Evolutionary conservation across 1,140 invertebrate species (phyloP).

Genomic region (Apis mellifera): Amel_HAv3.1 CM009932.2:2716501-2717000

Average conservation of each 20-base stretch:
- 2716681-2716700: no score
- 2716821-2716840: not conserved
- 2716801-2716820: not conserved
- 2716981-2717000: no score
- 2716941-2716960: no score
- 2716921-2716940: no score
- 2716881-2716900: no score
- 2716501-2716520: conserved; percentile 60
- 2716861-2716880: no score
- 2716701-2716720: conserved; percentile 11
- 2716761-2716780: conserved; percentile 13
- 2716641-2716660: not conserved
- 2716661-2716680: no score
- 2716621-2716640: conserved; percentile 54
- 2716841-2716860: not conserved
- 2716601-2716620: conserved; percentile 63
- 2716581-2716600: conserved; percentile 58
- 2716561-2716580: conserved; percentile 30
- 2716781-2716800: not conserved
- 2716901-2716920: no score
- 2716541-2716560: not conserved
- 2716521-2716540: conserved; percentile 56
- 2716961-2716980: no score
- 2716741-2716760: conserved; percentile 39
- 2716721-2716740: conserved; percentile 50